A percentile compares a stretch with the other conserved stretches of the same genome.
These are phyloP conservation scores for Siderastrea radians DNA, from an alignment of 92 coral and sea anemone genomes.

Conservation along the genomic window DNA sequence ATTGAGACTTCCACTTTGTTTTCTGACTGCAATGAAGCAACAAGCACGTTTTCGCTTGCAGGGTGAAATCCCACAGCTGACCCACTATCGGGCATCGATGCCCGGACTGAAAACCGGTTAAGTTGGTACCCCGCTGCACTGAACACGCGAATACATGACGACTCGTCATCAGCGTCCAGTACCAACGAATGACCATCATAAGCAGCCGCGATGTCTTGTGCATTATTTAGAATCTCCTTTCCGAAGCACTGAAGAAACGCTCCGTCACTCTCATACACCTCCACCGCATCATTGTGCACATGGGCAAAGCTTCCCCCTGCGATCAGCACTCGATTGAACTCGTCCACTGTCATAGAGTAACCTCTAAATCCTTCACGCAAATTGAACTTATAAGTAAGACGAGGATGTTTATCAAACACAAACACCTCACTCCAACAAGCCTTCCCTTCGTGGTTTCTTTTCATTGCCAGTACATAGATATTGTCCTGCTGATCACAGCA, in stretches of 20 bases:
- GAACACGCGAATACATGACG: background rate
- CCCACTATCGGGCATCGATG: conserved; percentile 6
- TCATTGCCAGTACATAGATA: conserved; percentile 14
- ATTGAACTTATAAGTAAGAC: background rate
- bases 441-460: background rate
- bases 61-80: conserved; percentile 18
- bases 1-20: background rate
- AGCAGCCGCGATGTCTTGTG: conserved; percentile 24
- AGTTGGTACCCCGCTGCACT: conserved; percentile 4
- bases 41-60: conserved; percentile 8
- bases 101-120: background rate
- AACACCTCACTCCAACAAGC: background rate
- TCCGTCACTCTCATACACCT: conserved; percentile 3
- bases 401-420: background rate
- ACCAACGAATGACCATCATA: conserved; percentile 14
- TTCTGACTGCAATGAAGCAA: conserved; percentile 23
- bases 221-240: conserved; percentile 1
- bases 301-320: conserved; percentile 8
- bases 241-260: conserved; percentile 26
- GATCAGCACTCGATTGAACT: conserved; percentile 10
- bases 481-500: conserved; percentile 13
- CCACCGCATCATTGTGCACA: background rate
- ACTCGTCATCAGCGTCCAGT: background rate
- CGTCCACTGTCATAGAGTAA: conserved; percentile 14
- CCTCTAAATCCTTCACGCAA: conserved; percentile 23